Base-by-base conservation (phyloP, 2,888 invertebrate genomes). In the Perithous albicinctus region DNA sequence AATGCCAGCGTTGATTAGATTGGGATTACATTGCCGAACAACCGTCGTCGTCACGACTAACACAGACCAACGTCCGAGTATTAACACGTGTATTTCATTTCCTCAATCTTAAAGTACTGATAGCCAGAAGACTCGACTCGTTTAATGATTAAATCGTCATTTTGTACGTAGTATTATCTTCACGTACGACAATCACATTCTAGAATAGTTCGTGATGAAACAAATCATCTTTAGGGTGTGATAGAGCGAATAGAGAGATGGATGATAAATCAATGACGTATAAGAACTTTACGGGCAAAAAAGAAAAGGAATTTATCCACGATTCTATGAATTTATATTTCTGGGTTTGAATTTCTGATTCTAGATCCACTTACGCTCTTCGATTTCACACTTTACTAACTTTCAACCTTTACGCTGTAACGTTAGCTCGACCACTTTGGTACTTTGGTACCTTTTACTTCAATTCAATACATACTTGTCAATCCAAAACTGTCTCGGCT, bases 1-100 rank as follows among this genome's bases (percentile, higher is more conserved):
- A 61, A 63, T 20, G 41, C 6, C 20, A 23, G 20, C 20, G 15
- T 26, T 23, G 69, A 69, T 69, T 69, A 66, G 66, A 32, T 46
- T 41, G 66, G 15, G 46, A 46, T 66, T 12, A 56, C 38, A 69
- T 51, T 51, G 32, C 7, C 8, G 7, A 15, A 32, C 18, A 15
- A 59, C 32, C 23, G 23, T 18, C 15, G 59, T 35, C 59, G 59
- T 15, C 29, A 29, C 29, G 29, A n/a, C 15, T 12, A 26, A 54
- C 12, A n/a, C n/a, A 15, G 32, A 59, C 32, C 10, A 32, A 32
- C 23, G 18, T 6, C 29, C 7, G 15, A 59, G 29, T 35, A 32
- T 32, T 59, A 59, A 35, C 59, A 59, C 15, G 18, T 35, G 59
- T 15, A 3, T 15, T 32, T 59, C 32, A 32, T 10, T 35, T 12